Evolutionary conservation across 2,888 invertebrate species (phyloP).

Genomic region (Scaptomyza caliginosa): DNA sequence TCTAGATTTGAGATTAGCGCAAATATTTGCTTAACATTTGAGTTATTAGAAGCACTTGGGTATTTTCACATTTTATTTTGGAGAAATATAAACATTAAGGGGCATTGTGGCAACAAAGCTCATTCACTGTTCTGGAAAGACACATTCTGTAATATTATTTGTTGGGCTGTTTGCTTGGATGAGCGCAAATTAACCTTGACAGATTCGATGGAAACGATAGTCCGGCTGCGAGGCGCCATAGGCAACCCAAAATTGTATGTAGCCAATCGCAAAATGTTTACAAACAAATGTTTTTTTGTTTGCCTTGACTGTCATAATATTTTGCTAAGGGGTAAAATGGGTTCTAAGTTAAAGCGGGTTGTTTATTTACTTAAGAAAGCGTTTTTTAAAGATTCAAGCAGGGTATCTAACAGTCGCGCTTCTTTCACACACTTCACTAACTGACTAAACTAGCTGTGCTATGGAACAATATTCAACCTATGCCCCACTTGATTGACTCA

Average conservation of each 20-base stretch:
- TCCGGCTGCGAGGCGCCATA: neutral
- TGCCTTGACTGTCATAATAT: neutral
- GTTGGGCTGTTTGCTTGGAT: conserved; percentile 37
- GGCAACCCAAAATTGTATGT: conserved; percentile 7
- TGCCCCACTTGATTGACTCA: conserved; percentile 18
- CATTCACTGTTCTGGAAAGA: conserved; percentile 24
- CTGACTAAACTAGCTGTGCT: conserved; percentile 2
- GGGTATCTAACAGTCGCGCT: conserved; percentile 5
- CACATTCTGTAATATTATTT: conserved; percentile 44
- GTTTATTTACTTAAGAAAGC: no score
- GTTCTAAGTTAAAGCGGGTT: neutral
- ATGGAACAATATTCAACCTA: conserved; percentile 17
- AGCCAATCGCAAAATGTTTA: conserved; percentile 30
- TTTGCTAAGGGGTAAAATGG: neutral
- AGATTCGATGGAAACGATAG: conserved; percentile 50
- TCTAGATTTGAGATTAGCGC: neutral
- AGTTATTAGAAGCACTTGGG: conserved; percentile 6
- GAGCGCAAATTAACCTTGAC: conserved; percentile 68
- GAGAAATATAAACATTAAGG: conserved; percentile 10
- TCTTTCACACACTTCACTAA: neutral
- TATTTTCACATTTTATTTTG: neutral
- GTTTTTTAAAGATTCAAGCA: no score
- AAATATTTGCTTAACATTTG: neutral
- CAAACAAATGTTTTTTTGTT: conserved; percentile 36
- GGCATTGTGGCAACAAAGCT: conserved; percentile 8